Base-by-base conservation (phyloP, 2,797 vertebrate genomes). In the Ctenopoma multispine region DNA sequence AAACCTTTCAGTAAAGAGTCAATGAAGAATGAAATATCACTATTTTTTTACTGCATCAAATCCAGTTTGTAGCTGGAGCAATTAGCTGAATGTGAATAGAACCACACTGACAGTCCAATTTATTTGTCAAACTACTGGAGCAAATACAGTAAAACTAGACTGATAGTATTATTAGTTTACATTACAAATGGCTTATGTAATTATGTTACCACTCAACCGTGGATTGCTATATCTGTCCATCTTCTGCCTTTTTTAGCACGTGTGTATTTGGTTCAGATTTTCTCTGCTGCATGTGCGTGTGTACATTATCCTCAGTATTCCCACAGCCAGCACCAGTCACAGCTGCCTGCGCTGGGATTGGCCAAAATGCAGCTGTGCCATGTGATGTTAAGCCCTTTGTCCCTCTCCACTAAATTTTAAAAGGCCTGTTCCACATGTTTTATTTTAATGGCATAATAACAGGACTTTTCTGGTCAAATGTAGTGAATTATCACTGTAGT, bases 151-250 rank as follows among this genome's bases (percentile, higher is more conserved):
- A 24, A 31, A 74, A 48, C 4, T 40, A 29, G 0, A 63, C 14
- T 24, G 23, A 21, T 55, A 60, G 20, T 75, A 78, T 77, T 73
- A 41, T 76, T 74, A 61, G 40, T 36, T 73, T 50, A 61, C 31
- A 44, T 65, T 56, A 56, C 38, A 72, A 67, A 48, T 59, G 46
- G 13, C 5, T 80, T 87, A 74, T 50, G 47, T 84, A 83, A 85
- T 75, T 24, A 60, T 66, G n/a, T 70, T 62, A 59, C 21, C 36
- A 29, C 41, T 61, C 38, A 46, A 18, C 53, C 46, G 18, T 29
- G n/a, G 20, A 62, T 51, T 34, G 61, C 51, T 74, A 70, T 73
- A 71, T 84, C 67, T 80, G 21, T 71, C 54, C 56, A 75, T 75
- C 44, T 77, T 65, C 75, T 72, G 77, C n/a, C 23, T 36, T 79